phyloP scores from a whole-genome alignment of 2,888 invertebrate genomes.

The Ypsolopha scabrella region DNA sequence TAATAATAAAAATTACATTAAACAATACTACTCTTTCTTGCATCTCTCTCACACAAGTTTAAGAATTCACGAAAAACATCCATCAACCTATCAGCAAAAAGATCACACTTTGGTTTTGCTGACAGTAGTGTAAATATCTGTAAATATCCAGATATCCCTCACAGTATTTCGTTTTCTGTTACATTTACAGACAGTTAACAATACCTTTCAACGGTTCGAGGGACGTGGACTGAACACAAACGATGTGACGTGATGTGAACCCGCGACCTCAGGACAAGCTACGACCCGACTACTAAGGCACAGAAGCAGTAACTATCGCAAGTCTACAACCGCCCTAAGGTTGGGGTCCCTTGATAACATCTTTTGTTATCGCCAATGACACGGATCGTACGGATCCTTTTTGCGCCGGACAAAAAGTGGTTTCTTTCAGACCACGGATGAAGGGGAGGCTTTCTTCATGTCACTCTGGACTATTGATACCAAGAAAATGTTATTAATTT shows the following conservation, averaged over 20 bases:
- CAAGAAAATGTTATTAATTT: constrained; percentile 1
- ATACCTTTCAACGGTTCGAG: no score
- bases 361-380: constrained; percentile 8
- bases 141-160: no score
- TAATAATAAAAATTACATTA: no score
- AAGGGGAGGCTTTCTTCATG: not conserved
- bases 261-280: not conserved
- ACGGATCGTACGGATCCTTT: constrained; percentile 6
- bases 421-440: not conserved
- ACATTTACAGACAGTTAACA: no score
- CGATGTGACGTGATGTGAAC: not conserved
- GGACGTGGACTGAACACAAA: no score
- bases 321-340: not conserved
- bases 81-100: no score
- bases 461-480: constrained; percentile 5
- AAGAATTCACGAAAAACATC: no score
- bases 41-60: no score
- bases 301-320: not conserved
- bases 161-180: no score
- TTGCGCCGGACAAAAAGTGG: constrained; percentile 4
- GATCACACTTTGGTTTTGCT: no score
- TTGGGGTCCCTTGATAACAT: constrained; percentile 2
- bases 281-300: not conserved
- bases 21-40: no score
- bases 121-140: no score